Base-by-base conservation (phyloP, 2,888 invertebrate species). In the Amphiduros pacificus region DNA sequence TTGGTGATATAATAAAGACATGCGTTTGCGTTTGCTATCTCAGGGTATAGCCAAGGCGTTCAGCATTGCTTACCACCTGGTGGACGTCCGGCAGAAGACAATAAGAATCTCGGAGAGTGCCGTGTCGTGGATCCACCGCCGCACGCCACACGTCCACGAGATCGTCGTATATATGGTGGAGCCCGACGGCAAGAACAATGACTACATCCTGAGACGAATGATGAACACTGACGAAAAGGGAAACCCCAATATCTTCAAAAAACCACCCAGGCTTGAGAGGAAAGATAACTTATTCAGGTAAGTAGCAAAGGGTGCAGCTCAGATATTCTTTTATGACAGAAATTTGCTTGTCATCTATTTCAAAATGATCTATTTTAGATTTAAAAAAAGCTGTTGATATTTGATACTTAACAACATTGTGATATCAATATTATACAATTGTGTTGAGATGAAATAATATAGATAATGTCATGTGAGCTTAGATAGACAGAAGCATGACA, bases 271-370 rank as follows among this genome's bases (percentile, higher is more conserved):
- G 36, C 71, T 82, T 26, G 78, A 79, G 65, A 72, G 81, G 51
- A 78, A 77, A 58, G 81, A 81, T 59, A 82, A 80, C 55, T 67
- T 82, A 17, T 82, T 82, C 65, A 77, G 80, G 81, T 80, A 56
- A 29, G 53, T 41, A 27, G 51, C 11, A 24, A n/a, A n/a, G n/a
- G n/a, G n/a, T n/a, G n/a, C n/a, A n/a, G n/a, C n/a, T n/a, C n/a
- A n/a, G n/a, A n/a, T n/a, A n/a, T n/a, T n/a, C n/a, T n/a, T n/a
- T n/a, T n/a, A n/a, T n/a, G n/a, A n/a, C n/a, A n/a, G n/a, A n/a
- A n/a, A n/a, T n/a, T n/a, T n/a, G n/a, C n/a, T n/a, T n/a, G n/a
- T n/a, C n/a, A n/a, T n/a, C n/a, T n/a, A n/a, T n/a, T n/a, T n/a
- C n/a, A n/a, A n/a, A n/a, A n/a, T n/a, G n/a, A n/a, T n/a, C n/a